Conservation (phyloP, 2,113 vertebrate genomes). For the Petrocephalus zakoni region DNA sequence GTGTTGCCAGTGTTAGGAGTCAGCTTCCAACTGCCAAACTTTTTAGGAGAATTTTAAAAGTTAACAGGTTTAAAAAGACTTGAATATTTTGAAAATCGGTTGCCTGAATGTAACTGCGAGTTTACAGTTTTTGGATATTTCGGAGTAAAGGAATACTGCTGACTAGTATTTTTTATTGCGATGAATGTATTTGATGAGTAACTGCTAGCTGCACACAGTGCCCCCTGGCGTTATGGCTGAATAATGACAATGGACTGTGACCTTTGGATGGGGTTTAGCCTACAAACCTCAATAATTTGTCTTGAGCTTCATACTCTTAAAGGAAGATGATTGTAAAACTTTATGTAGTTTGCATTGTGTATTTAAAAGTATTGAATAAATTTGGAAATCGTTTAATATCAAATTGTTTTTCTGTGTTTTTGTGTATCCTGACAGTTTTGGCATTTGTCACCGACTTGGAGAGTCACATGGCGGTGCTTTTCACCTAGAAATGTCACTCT, state of each 20-base stretch:
- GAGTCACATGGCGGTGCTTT: background rate
- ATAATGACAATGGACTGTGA: constrained; percentile 29
- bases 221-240: background rate
- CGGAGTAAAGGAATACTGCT: constrained; percentile 39
- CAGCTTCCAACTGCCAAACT: constrained; percentile 53
- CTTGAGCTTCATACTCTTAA: constrained; percentile 53
- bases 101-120: constrained; percentile 58
- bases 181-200: constrained; percentile 60
- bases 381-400: constrained; percentile 39
- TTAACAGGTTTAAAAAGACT: constrained; percentile 41
- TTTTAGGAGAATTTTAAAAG: constrained; percentile 29
- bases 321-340: constrained; percentile 49
- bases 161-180: constrained; percentile 32
- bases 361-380: constrained; percentile 53
- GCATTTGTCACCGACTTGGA: background rate
- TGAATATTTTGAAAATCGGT: constrained; percentile 20
- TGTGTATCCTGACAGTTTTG: background rate
- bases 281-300: constrained; percentile 49
- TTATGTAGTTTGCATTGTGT: constrained; percentile 46
- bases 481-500: background rate
- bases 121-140: constrained; percentile 53
- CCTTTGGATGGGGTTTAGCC: constrained; percentile 36
- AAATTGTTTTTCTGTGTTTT: background rate
- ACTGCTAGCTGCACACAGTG: constrained; percentile 35
- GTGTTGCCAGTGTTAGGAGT: constrained; percentile 32